phyloP scores from a whole-genome alignment of 1,140 invertebrate species.

The Heliconius nattereri region DNA sequence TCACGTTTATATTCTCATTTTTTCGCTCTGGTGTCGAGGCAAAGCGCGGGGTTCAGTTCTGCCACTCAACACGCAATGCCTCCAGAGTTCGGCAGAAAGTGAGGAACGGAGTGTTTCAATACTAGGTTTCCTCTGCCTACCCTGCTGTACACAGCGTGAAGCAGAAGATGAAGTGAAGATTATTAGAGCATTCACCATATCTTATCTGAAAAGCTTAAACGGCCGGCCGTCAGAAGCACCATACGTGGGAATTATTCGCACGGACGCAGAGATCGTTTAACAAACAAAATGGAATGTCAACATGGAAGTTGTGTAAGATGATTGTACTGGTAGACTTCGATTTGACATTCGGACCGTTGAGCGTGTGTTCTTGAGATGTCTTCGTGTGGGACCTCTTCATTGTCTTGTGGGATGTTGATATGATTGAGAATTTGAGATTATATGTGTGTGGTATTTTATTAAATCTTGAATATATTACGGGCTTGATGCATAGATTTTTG shows the following conservation, averaged over 20 bases:
- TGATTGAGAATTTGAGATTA: not conserved
- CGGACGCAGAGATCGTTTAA: constrained; percentile 58
- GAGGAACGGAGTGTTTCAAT: too few relatives aligned
- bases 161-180: too few relatives aligned
- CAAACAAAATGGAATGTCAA: constrained; percentile 77
- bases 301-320: constrained; percentile 69
- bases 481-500: not conserved
- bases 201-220: constrained; percentile 65
- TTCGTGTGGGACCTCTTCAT: constrained; percentile 52
- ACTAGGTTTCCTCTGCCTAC: too few relatives aligned
- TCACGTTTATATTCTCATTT: too few relatives aligned
- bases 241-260: constrained; percentile 70
- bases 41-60: too few relatives aligned
- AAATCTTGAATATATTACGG: not conserved
- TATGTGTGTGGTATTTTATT: not conserved
- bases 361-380: constrained; percentile 63
- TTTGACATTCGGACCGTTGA: constrained; percentile 70
- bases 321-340: constrained; percentile 49
- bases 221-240: constrained; percentile 53
- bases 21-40: too few relatives aligned
- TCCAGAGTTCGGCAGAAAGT: too few relatives aligned
- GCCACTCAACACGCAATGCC: too few relatives aligned
- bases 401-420: constrained; percentile 44
- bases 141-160: too few relatives aligned
- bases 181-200: constrained; percentile 52